Conservation (phyloP, 2,797 vertebrate genomes). For the Trichosurus vulpecula region DNA sequence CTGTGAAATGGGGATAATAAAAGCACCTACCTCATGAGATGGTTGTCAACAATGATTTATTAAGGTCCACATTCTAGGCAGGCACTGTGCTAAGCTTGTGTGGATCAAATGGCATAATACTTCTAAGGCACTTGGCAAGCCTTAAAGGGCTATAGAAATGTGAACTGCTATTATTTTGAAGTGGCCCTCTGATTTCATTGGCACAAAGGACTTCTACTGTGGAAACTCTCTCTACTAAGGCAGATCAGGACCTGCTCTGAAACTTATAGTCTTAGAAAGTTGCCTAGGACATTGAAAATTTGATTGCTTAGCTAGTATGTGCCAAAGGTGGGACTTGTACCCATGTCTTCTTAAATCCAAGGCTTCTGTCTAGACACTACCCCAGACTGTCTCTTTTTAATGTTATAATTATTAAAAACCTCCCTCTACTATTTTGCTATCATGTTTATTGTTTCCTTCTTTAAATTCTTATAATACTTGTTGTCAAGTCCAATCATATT, state of each 20-base stretch:
- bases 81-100: too few species aligned
- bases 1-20: not conserved
- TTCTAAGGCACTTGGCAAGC: too few species aligned
- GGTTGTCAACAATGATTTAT: too few species aligned
- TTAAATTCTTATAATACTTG: not conserved
- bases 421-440: not conserved
- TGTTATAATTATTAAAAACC: not conserved
- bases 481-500: not conserved
- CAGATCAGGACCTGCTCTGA: not conserved
- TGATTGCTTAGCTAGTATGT: not conserved
- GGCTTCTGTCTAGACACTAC: not conserved
- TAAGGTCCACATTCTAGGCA: too few species aligned
- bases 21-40: too few species aligned
- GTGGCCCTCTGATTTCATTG: too few species aligned
- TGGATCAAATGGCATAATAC: too few species aligned
- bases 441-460: not conserved
- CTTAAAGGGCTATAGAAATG: too few species aligned
- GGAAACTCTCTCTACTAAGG: not conserved
- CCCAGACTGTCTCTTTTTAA: not conserved
- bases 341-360: not conserved
- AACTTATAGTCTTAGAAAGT: not conserved
- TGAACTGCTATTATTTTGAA: too few species aligned
- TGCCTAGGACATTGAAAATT: not conserved
- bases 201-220: not conserved
- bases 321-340: not conserved